A percentile compares a stretch with the other conserved stretches of the same genome.
These are phyloP conservation scores for Phalacrocorax carbo DNA, from an alignment of 2,113 vertebrate species.

Conservation along the genomic window DNA sequence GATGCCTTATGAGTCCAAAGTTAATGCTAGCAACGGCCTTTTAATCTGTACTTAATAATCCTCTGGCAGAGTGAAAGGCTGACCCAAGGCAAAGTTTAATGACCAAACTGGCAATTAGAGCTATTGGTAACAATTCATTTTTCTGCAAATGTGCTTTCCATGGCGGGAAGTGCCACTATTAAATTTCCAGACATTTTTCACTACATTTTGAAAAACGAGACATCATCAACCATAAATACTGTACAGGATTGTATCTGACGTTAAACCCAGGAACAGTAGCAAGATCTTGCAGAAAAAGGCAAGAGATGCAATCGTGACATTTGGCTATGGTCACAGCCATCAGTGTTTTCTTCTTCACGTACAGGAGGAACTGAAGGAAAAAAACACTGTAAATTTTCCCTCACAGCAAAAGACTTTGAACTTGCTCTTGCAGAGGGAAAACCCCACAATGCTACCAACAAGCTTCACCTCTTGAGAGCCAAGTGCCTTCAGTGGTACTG, in stretches of 20 bases:
- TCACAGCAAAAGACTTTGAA: background rate
- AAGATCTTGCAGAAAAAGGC: background rate
- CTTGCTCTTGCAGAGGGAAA: background rate
- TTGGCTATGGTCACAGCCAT: background rate
- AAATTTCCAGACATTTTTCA: background rate
- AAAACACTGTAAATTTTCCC: background rate
- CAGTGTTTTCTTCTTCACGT: background rate
- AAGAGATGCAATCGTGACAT: background rate
- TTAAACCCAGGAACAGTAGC: background rate
- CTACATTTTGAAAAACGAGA: background rate
- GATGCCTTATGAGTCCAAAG: background rate
- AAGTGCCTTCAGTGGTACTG: background rate
- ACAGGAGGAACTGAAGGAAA: background rate
- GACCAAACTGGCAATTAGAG: background rate
- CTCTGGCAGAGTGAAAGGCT: constrained; percentile 17
- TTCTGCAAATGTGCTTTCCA: background rate
- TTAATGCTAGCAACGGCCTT: background rate
- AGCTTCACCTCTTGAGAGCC: background rate
- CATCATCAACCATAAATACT: background rate
- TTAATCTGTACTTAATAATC: constrained; percentile 22
- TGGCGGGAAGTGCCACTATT: background rate
- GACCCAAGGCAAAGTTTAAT: constrained; percentile 34
- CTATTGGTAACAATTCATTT: background rate
- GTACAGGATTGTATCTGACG: background rate
- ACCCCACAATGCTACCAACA: background rate